Evolutionary conservation across 1,140 invertebrate species (phyloP).

Genomic region (Phortica variegata): DNA sequence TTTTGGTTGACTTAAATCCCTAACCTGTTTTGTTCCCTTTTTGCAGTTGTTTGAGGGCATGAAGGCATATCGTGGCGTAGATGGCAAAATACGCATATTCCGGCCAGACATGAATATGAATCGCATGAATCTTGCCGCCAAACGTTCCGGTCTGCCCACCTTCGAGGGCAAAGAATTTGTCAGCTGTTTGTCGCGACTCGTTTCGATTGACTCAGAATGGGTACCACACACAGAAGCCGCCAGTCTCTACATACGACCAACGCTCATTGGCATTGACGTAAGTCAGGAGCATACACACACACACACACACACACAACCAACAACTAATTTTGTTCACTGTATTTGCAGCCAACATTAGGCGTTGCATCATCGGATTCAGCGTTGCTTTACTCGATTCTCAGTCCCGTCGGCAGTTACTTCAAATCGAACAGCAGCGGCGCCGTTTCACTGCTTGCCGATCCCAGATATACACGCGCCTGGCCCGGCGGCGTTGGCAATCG

Average conservation of each 20-base stretch:
- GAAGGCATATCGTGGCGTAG: slow-evolving; percentile 94
- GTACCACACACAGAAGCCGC: slow-evolving; percentile 86
- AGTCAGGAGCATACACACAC: slow-evolving; percentile 49
- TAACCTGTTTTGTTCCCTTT: neutral
- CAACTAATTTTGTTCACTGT: slow-evolving; percentile 1
- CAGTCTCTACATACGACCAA: slow-evolving; percentile 95
- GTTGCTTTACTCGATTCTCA: slow-evolving; percentile 86
- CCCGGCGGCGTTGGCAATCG: slow-evolving; percentile 91
- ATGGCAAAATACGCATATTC: slow-evolving; percentile 92
- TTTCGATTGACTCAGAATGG: slow-evolving; percentile 96
- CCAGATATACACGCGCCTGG: slow-evolving; percentile 73
- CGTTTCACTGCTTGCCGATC: slow-evolving; percentile 66
- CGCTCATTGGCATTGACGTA: slow-evolving; percentile 95
- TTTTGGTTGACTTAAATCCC: neutral
- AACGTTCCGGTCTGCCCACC: slow-evolving; percentile 80
- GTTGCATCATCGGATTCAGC: slow-evolving; percentile 82
- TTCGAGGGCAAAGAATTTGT: slow-evolving; percentile 90
- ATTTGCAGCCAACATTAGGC: slow-evolving; percentile 81
- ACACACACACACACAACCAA: too few relatives aligned
- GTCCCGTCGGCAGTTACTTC: slow-evolving; percentile 93
- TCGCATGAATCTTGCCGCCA: slow-evolving; percentile 84
- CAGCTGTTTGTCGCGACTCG: slow-evolving; percentile 81
- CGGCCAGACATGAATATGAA: slow-evolving; percentile 94
- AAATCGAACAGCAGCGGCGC: slow-evolving; percentile 66
- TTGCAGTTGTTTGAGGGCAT: slow-evolving; percentile 96